Evolutionary conservation across 2,113 vertebrate species (phyloP), one percentile per base, ranked within the genome.

Genomic region (Cyphomyrus discorhynchus): DNA sequence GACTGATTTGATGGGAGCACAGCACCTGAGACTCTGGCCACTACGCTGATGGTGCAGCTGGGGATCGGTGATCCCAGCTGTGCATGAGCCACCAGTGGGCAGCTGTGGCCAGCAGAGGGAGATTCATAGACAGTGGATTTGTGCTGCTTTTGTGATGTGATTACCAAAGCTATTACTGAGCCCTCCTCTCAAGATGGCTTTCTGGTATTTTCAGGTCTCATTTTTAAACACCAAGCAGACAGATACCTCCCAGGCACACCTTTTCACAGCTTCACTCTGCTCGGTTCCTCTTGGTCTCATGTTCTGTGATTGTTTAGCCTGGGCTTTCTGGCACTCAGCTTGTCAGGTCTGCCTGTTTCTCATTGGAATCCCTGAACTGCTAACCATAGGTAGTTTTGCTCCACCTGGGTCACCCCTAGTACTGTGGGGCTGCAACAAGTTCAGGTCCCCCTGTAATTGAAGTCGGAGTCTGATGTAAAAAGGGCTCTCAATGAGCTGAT

Each of bases 371-470:
- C 5, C 39, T 82, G 77, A 21, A 45, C 77, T 82, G 6, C 35
- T 7, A 13, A 80, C 35, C 6, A 3, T 80, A 45, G 15, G 39
- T 42, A 2, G 19, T 82, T 82, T 19, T 21, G 31, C 42, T 70
- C 10, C 62, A 31, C 27, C 62, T 70, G 62, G 27, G 27, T 31
- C 62, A 70, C 62, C 27, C 10, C n/a, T 70, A 11, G 27, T 70
- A 3, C 62, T 70, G n/a, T 70, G 58, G 8, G 58, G 24, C 58
- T 66, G 58, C 58, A 66, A 27, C 62, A 89, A 92, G 90, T 91
- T 90, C 9, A 89, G 87, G 91, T 92, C 90, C 7, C 7, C 56
- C 24, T 9, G 6, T n/a, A n/a, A 91, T 93, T 93, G n/a, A 70
- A 86, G 53, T 49, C 31, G 8, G 31, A 88, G 74, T 82, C 21